Percentiles rank a stretch among this genome's conserved stretches.
Conservation (phyloP, 2,113 vertebrate genomes). For the Elephantulus edwardii region DNA sequence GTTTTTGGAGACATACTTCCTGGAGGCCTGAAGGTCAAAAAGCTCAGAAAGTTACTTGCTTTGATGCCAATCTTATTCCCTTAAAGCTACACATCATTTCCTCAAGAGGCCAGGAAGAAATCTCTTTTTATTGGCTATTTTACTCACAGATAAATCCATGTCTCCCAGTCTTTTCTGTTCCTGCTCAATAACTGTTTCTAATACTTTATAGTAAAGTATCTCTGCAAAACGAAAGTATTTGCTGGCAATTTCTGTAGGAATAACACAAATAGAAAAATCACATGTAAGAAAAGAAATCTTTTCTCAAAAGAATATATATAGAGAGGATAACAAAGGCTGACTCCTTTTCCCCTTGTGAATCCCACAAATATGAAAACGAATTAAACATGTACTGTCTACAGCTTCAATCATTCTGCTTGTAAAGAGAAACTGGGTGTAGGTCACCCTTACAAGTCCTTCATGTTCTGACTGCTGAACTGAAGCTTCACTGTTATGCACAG, state of each 20-base stretch:
- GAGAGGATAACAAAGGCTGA: not conserved
- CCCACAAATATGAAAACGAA: not conserved
- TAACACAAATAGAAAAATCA: conserved; percentile 37
- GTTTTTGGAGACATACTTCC: not conserved
- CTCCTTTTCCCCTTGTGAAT: too few relatives aligned
- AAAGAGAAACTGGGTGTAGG: not conserved
- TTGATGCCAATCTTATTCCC: too few relatives aligned
- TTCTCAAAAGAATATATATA: too few relatives aligned
- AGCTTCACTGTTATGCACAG: too few relatives aligned
- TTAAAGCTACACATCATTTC: not conserved
- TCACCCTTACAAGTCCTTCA: not conserved
- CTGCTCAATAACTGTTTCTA: conserved; percentile 92
- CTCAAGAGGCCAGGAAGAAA: not conserved
- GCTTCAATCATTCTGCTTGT: not conserved
- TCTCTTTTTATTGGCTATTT: conserved; percentile 8
- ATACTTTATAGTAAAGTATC: conserved; percentile 93
- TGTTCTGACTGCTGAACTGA: too few relatives aligned
- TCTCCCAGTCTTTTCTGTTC: conserved; percentile 93
- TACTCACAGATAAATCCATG: conserved; percentile 92
- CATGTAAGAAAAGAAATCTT: conserved; percentile 36
- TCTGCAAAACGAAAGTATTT: conserved; percentile 92
- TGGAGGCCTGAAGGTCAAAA: not conserved
- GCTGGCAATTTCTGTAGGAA: conserved; percentile 88
- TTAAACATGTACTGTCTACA: not conserved
- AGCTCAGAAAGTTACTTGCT: not conserved